These are phyloP conservation scores for Gnathonemus echidnorhynchus DNA, from an alignment of 2,113 vertebrate genomes.

Conservation along the genomic window DNA sequence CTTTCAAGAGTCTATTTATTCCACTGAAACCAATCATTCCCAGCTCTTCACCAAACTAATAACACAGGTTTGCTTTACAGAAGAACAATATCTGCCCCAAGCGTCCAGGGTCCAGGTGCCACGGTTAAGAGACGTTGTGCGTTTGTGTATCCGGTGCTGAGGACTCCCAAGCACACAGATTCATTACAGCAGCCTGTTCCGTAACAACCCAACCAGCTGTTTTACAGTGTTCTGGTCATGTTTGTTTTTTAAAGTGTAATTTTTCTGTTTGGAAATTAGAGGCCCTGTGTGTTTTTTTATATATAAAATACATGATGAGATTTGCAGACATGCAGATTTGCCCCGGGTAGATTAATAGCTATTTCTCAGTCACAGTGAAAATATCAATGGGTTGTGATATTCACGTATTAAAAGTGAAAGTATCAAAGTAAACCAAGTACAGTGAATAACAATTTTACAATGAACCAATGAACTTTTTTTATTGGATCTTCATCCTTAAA, in stretches of 20 bases:
- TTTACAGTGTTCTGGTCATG: not conserved
- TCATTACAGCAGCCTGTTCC: not conserved
- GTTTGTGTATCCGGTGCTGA: not conserved
- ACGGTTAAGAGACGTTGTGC: not conserved
- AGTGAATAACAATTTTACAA: not conserved
- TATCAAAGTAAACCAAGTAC: not conserved
- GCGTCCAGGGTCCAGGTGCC: not conserved
- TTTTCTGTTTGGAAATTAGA: not conserved
- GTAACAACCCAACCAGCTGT: not conserved
- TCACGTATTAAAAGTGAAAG: not conserved
- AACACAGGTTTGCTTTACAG: not conserved
- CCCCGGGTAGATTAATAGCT: not conserved
- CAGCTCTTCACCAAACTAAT: slow-evolving; percentile 1
- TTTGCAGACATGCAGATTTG: not conserved
- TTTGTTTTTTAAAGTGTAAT: not conserved
- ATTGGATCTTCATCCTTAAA: not conserved
- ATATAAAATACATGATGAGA: not conserved
- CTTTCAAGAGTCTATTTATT: not conserved
- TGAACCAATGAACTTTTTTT: not conserved
- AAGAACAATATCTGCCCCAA: not conserved
- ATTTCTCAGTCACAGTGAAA: not conserved
- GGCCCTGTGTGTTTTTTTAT: not conserved
- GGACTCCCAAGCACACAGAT: not conserved
- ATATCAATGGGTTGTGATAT: not conserved
- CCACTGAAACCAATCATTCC: not conserved